Evolutionary conservation across 2,888 invertebrate genomes (phyloP).

Genomic region (Brachyopa scutellaris): DNA sequence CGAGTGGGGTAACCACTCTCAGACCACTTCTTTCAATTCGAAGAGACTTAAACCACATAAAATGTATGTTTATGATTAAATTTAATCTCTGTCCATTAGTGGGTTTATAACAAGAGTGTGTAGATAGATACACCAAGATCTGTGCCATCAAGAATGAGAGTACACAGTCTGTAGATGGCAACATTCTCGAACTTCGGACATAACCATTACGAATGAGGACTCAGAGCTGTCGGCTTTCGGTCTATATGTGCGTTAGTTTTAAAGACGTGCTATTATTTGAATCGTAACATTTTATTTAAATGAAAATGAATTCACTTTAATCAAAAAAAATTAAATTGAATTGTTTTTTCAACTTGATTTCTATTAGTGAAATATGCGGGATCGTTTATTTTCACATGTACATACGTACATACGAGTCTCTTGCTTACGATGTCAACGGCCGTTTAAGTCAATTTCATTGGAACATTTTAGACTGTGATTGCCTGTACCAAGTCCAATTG

Average conservation of each 20-base stretch:
- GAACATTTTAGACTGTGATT: no score
- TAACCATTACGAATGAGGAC: not conserved
- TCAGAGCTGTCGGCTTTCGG: not conserved
- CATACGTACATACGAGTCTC: no score
- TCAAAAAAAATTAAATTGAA: conserved; percentile 65
- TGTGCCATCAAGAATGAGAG: not conserved
- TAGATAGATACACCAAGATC: not conserved
- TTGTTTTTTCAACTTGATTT: conserved; percentile 31
- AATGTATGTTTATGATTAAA: conserved; percentile 58
- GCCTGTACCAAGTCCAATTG: no score
- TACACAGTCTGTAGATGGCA: not conserved
- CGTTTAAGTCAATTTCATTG: no score
- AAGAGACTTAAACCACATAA: conserved; percentile 14
- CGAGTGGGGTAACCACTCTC: not conserved
- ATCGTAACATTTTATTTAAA: conserved; percentile 41
- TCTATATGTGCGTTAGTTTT: not conserved
- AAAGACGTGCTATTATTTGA: not conserved
- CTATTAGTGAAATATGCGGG: not conserved
- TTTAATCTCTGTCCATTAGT: conserved; percentile 62
- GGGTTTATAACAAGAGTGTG: conserved; percentile 17
- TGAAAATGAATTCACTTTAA: conserved; percentile 67
- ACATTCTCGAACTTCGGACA: conserved; percentile 3
- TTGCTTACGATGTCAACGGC: no score
- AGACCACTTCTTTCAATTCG: conserved; percentile 21
- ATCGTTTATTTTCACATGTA: no score